A percentile compares a stretch with the other conserved stretches of the same genome.
phyloP scores from a whole-genome alignment of 1,140 invertebrate genomes.

The Notospermus geniculatus region DNA sequence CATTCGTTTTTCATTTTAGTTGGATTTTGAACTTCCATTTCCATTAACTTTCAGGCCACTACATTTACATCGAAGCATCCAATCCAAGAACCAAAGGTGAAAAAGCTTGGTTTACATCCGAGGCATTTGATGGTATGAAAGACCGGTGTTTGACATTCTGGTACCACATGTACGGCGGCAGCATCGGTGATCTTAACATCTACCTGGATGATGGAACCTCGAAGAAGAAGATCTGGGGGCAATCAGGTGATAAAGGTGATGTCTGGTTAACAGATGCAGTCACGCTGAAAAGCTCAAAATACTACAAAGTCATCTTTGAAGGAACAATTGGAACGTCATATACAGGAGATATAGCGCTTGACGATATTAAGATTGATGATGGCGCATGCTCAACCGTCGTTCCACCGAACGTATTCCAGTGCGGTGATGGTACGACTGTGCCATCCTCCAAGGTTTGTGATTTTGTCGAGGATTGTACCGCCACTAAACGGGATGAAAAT shows the following conservation, averaged over 20 bases:
- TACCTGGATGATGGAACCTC: constrained; percentile 1
- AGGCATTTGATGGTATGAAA: constrained; percentile 22
- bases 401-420: constrained; percentile 22
- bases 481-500: constrained; percentile 43
- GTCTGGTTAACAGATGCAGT: constrained; percentile 5
- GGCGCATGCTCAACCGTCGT: constrained; percentile 26
- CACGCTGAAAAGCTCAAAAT: not conserved
- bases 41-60: constrained; percentile 28
- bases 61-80: constrained; percentile 46
- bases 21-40: too few species aligned
- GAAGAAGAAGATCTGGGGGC: constrained; percentile 29
- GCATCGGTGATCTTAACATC: constrained; percentile 21
- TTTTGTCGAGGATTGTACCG: constrained; percentile 40
- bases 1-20: too few species aligned
- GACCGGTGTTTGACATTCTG: constrained; percentile 29
- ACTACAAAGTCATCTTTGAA: constrained; percentile 33
- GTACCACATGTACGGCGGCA: constrained; percentile 35
- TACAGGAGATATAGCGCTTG: constrained; percentile 52
- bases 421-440: constrained; percentile 28
- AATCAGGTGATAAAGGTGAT: constrained; percentile 22
- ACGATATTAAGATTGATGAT: constrained; percentile 48
- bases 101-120: too few species aligned
- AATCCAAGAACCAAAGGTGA: constrained; percentile 35
- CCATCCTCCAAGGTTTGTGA: constrained; percentile 41
- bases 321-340: constrained; percentile 30